These are phyloP conservation scores for Panurus biarmicus DNA, from an alignment of 2,113 vertebrate genomes.

Conservation along the genomic window DNA sequence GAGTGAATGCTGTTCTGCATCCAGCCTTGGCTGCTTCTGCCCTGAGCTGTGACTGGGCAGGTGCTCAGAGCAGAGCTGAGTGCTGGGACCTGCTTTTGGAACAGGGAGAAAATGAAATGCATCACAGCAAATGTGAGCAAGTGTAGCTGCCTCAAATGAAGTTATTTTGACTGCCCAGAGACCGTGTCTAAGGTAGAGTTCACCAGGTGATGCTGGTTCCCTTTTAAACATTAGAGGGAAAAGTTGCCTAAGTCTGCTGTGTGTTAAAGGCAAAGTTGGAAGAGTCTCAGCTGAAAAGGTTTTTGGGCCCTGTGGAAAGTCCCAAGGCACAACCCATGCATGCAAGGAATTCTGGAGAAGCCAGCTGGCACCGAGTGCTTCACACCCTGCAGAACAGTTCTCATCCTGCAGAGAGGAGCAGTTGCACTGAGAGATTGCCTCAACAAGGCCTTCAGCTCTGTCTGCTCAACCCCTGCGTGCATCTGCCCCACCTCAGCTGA, in stretches of 20 bases:
- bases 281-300: not conserved
- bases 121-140: not conserved
- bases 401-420: not conserved
- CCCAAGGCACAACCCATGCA: not conserved
- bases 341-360: not conserved
- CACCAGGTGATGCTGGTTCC: not conserved
- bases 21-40: not conserved
- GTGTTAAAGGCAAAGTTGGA: not conserved
- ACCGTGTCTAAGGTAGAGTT: not conserved
- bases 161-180: not conserved
- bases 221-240: not conserved
- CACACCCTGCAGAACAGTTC: not conserved
- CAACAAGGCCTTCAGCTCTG: not conserved
- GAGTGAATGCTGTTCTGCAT: not conserved
- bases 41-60: not conserved
- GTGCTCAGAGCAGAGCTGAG: not conserved
- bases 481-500: fast-evolving
- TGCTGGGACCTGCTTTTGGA: not conserved
- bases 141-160: not conserved
- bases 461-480: not conserved
- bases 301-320: not conserved
- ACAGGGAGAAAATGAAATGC: not conserved
- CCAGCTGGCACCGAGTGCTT: not conserved
- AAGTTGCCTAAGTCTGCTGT: not conserved
- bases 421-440: not conserved